phyloP scores from a whole-genome alignment of 1,140 invertebrate genomes.

The Ceratina calcarata region DNA sequence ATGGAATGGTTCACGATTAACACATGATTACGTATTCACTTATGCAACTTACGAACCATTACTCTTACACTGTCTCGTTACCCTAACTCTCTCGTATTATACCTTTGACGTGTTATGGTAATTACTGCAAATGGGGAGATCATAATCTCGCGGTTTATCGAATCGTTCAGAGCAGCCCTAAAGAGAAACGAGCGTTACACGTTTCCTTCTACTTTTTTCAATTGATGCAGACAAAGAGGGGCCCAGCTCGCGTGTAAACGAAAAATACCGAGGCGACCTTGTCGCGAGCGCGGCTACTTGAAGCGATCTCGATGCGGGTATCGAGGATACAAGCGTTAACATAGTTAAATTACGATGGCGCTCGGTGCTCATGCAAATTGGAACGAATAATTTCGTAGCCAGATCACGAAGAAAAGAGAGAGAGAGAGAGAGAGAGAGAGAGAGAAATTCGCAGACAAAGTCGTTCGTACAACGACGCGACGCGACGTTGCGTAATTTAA shows the following conservation, averaged over 20 bases:
- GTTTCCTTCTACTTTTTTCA: background rate
- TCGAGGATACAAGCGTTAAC: constrained; percentile 25
- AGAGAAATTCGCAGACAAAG: constrained; percentile 28
- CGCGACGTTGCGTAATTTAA: constrained; percentile 16
- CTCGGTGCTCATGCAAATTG: constrained; percentile 43
- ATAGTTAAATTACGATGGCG: constrained; percentile 36
- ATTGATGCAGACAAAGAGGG: constrained; percentile 13
- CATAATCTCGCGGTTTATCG: background rate
- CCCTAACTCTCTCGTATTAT: no score
- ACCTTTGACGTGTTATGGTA: no score
- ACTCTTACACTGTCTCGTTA: no score
- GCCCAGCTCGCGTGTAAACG: background rate
- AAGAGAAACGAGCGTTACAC: background rate
- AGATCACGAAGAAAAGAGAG: background rate
- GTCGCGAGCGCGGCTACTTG: constrained; percentile 11
- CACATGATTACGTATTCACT: background rate
- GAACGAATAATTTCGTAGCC: constrained; percentile 19
- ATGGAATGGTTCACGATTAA: background rate
- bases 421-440: background rate
- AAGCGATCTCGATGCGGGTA: background rate
- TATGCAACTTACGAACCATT: background rate
- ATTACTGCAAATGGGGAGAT: background rate
- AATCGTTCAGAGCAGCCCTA: background rate
- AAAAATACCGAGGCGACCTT: constrained; percentile 23
- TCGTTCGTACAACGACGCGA: background rate